Percentiles rank a stretch among this genome's conserved stretches.
These are phyloP conservation scores for Trichonephila clavata DNA, from an alignment of 1,140 invertebrate species.

Conservation along the genomic window DNA sequence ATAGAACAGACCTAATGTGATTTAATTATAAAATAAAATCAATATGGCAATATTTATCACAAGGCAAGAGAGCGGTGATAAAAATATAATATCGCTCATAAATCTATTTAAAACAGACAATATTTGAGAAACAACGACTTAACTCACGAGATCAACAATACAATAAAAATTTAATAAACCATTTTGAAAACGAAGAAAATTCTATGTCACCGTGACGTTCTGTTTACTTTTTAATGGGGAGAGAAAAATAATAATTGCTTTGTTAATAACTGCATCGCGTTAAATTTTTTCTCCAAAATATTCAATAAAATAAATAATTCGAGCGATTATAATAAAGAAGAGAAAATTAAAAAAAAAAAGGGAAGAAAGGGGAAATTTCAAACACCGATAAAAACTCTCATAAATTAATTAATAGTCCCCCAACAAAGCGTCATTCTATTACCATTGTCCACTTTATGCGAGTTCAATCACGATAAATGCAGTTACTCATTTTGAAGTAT, in stretches of 20 bases:
- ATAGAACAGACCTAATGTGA: too few species aligned
- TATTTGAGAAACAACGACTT: too few species aligned
- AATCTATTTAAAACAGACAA: too few species aligned
- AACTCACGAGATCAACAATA: too few species aligned
- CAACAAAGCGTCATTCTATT: background rate
- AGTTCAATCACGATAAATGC: constrained; percentile 40
- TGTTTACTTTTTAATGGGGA: background rate
- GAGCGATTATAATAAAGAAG: background rate
- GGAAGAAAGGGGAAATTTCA: background rate
- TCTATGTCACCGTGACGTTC: background rate
- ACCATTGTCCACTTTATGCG: background rate
- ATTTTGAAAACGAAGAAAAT: too few species aligned
- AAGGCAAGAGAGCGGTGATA: too few species aligned
- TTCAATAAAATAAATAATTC: background rate
- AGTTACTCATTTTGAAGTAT: constrained; percentile 9
- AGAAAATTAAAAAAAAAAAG: background rate
- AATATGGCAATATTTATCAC: too few species aligned
- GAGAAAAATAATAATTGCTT: background rate
- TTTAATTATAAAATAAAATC: too few species aligned
- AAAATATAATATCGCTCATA: too few species aligned
- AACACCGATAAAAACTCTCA: background rate
- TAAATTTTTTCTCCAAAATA: background rate
- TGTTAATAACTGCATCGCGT: background rate
- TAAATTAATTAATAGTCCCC: constrained; percentile 1
- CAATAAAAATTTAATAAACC: too few species aligned